Conservation (phyloP, 2,888 invertebrate species). For the Volucella inflata region DNA sequence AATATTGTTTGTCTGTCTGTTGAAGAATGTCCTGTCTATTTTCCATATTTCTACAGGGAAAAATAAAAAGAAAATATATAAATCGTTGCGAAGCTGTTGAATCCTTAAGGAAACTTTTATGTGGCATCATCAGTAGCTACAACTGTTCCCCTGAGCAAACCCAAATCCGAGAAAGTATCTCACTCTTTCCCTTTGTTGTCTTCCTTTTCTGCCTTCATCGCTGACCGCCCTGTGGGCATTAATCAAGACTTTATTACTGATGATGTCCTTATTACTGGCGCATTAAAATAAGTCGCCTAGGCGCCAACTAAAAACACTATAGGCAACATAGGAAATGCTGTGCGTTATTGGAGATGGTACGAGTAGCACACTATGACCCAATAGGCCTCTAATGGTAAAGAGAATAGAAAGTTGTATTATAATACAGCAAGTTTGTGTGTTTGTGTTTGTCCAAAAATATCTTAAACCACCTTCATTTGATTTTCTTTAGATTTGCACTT, state of each 20-base stretch:
- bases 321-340: background rate
- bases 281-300: slow-evolving; percentile 50
- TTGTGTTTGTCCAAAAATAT: too few relatives aligned
- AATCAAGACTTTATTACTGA: slow-evolving; percentile 68
- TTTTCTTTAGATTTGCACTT: too few relatives aligned
- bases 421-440: too few relatives aligned
- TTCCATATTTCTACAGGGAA: background rate
- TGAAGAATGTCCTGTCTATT: background rate
- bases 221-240: slow-evolving; percentile 49
- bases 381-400: too few relatives aligned
- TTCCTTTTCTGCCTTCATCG: too few relatives aligned
- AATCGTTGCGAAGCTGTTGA: background rate
- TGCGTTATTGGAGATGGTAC: too few relatives aligned
- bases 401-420: too few relatives aligned
- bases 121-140: slow-evolving; percentile 24
- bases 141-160: slow-evolving; percentile 1
- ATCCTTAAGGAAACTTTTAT: slow-evolving; percentile 56
- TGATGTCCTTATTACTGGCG: slow-evolving; percentile 60
- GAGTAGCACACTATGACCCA: too few relatives aligned
- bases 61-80: background rate
- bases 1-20: slow-evolving; percentile 57
- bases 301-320: background rate
- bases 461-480: too few relatives aligned
- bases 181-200: background rate
- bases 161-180: background rate